A percentile compares a stretch with the other conserved stretches of the same genome.
Conservation (phyloP, 2,113 vertebrate species). For the Clarias gariepinus region DNA sequence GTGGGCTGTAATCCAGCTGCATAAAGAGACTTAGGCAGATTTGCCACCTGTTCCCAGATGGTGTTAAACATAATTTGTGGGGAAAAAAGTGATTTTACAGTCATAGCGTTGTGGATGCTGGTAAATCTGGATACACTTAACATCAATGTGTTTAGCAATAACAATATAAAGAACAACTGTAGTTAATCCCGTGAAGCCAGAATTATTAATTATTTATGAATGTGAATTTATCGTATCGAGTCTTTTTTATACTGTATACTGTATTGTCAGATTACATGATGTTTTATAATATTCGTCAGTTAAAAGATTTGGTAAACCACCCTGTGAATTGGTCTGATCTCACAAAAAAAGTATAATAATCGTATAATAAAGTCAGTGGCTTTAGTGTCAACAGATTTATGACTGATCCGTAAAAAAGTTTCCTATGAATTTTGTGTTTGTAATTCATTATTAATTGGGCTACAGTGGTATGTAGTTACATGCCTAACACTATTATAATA, state of each 20-base stretch:
- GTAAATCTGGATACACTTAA: not conserved
- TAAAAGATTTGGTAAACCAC: not conserved
- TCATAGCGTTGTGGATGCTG: not conserved
- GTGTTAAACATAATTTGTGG: constrained; percentile 75
- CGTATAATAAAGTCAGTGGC: no score
- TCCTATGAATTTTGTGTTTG: no score
- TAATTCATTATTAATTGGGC: no score
- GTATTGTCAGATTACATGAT: not conserved
- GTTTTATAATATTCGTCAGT: not conserved
- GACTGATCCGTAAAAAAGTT: no score
- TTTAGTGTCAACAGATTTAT: no score
- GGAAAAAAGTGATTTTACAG: constrained; percentile 50
- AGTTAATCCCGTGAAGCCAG: not conserved
- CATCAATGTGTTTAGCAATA: not conserved
- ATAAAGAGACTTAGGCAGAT: constrained; percentile 76
- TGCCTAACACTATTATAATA: no score
- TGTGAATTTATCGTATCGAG: no score
- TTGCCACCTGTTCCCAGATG: constrained; percentile 69
- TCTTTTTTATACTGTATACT: no score
- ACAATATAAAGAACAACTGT: not conserved
- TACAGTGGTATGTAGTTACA: no score
- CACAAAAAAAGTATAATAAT: no score
- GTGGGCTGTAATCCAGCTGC: constrained; percentile 71
- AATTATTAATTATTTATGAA: not conserved
- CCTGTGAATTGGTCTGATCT: no score